Conservation (phyloP, 1,140 invertebrate species). For the Pseudomyrmex sp. region DNA sequence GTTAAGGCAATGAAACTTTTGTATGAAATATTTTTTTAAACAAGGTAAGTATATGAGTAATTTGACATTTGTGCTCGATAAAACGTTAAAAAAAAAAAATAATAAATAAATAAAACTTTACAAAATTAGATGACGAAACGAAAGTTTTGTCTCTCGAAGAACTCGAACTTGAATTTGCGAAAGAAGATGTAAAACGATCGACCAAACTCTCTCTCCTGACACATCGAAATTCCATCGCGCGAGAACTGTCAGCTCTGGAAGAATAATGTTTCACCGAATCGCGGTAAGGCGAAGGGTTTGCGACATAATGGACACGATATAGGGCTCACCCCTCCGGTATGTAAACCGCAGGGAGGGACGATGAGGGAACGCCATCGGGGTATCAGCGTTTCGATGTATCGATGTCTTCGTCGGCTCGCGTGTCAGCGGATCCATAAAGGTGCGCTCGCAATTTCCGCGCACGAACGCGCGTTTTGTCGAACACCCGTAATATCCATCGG, state of each 20-base stretch:
- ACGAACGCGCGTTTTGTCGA: neutral
- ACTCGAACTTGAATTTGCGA: neutral
- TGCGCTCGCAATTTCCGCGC: conserved; percentile 43
- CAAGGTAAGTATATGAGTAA: no score
- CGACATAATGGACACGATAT: conserved; percentile 53
- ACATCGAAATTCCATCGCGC: conserved; percentile 19
- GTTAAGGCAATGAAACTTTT: neutral
- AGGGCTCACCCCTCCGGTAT: conserved; percentile 57
- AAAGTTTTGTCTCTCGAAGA: neutral
- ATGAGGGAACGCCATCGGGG: conserved; percentile 69
- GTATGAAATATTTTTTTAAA: no score
- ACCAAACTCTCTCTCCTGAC: neutral
- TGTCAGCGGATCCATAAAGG: conserved; percentile 71
- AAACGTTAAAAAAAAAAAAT: neutral
- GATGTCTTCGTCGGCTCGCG: conserved; percentile 75
- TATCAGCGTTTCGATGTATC: conserved; percentile 78
- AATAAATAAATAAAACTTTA: neutral
- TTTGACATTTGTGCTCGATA: no score
- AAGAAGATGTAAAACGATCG: neutral
- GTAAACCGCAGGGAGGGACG: conserved; percentile 77
- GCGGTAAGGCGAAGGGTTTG: conserved; percentile 45
- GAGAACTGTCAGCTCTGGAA: conserved; percentile 18
- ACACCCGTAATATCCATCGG: neutral
- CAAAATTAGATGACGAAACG: neutral
- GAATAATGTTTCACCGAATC: conserved; percentile 57